These are phyloP conservation scores for Ictalurus furcatus DNA, from an alignment of 2,113 vertebrate species.

Conservation along the genomic window DNA sequence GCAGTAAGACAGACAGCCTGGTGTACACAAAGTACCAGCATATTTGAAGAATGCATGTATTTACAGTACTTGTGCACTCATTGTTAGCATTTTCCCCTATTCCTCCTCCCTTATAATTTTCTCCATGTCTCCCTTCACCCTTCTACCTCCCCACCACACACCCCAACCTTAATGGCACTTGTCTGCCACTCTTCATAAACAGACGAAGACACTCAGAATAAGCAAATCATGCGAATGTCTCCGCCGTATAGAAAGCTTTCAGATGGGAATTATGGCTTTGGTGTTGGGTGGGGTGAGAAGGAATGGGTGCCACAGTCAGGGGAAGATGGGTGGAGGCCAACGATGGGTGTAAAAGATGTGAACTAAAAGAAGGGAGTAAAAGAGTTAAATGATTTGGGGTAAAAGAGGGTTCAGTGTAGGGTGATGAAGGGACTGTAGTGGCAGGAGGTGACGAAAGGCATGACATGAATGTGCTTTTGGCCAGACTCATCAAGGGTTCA, in stretches of 20 bases:
- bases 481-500: neutral
- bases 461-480: slow-evolving; percentile 45
- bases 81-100: slow-evolving; percentile 47
- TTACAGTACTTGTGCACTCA: slow-evolving; percentile 51
- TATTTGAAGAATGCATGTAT: slow-evolving; percentile 49
- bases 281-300: slow-evolving; percentile 23
- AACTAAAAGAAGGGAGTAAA: neutral
- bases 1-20: slow-evolving; percentile 50
- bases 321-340: slow-evolving; percentile 4
- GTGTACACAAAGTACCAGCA: slow-evolving; percentile 54
- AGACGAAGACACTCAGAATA: slow-evolving; percentile 51
- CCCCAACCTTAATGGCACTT: slow-evolving; percentile 44
- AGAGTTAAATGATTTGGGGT: neutral
- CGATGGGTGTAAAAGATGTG: too few relatives aligned
- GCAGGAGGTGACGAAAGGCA: neutral
- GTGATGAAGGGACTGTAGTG: neutral
- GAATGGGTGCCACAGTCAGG: slow-evolving; percentile 26
- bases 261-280: slow-evolving; percentile 32
- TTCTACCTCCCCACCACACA: slow-evolving; percentile 17
- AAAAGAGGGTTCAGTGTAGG: neutral
- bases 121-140: slow-evolving; percentile 30
- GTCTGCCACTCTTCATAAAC: slow-evolving; percentile 59
- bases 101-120: slow-evolving; percentile 38
- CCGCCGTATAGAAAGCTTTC: slow-evolving; percentile 49
- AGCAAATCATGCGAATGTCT: slow-evolving; percentile 47